A percentile compares a stretch with the other conserved stretches of the same genome.
Conservation (phyloP, 2,797 vertebrate species). For the Phrynocephalus forsythii region DNA sequence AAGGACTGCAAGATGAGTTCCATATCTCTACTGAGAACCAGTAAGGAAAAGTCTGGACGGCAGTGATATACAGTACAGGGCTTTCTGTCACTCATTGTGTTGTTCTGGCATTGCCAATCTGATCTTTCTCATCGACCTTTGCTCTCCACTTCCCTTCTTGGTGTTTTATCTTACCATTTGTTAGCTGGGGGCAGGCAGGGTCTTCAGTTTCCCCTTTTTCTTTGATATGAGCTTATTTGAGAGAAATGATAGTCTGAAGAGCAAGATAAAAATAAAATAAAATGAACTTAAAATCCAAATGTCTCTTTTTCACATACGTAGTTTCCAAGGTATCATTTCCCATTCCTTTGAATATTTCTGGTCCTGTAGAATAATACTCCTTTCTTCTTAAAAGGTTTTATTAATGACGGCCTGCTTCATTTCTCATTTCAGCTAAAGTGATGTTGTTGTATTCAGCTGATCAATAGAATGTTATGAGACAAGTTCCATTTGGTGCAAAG, state of each 20-base stretch:
- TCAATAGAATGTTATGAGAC: constrained; percentile 5
- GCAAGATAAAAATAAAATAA: background rate
- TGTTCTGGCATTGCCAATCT: background rate
- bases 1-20: background rate
- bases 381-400: background rate
- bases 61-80: background rate
- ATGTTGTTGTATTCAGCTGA: constrained; percentile 19
- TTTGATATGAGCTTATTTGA: background rate
- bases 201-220: background rate
- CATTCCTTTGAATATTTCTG: constrained; percentile 16
- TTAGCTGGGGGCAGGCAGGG: background rate
- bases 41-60: background rate
- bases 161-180: background rate
- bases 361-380: constrained; percentile 32
- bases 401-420: constrained; percentile 2
- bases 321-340: constrained; percentile 51
- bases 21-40: too few species aligned
- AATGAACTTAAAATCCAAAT: constrained; percentile 17
- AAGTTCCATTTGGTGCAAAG: constrained; percentile 17
- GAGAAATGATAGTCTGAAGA: background rate
- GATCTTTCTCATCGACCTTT: background rate
- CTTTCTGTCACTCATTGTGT: too few species aligned
- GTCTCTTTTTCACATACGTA: constrained; percentile 26
- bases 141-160: background rate
- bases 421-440: constrained; percentile 9